Percentiles rank a stretch among this genome's conserved stretches.
These are phyloP conservation scores for Serranus cabrilla DNA, from an alignment of 2,797 vertebrate species.

Conservation along the genomic window DNA sequence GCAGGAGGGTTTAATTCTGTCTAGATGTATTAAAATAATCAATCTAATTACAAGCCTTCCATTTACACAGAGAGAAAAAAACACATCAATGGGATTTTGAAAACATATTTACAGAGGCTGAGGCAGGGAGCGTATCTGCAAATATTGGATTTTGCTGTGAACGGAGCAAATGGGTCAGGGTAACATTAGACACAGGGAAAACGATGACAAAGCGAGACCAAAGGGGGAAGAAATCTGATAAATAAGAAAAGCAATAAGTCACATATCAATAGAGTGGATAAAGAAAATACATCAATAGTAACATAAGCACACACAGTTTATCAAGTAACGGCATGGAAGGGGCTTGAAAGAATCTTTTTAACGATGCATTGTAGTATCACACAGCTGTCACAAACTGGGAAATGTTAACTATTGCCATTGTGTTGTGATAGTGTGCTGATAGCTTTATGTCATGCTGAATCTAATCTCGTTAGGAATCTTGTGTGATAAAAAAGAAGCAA, in stretches of 20 bases:
- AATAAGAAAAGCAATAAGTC: constrained; percentile 73
- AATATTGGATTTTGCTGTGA: constrained; percentile 80
- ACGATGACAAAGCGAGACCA: constrained; percentile 65
- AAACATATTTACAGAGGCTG: constrained; percentile 81
- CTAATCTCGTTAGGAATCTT: constrained; percentile 26
- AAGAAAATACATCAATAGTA: constrained; percentile 49
- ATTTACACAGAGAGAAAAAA: constrained; percentile 67
- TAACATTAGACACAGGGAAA: constrained; percentile 75
- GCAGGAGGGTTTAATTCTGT: constrained; percentile 57
- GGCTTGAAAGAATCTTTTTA: constrained; percentile 27
- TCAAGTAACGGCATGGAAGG: constrained; percentile 23
- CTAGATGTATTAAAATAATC: constrained; percentile 76
- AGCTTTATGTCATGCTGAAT: constrained; percentile 18
- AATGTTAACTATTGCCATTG: constrained; percentile 7
- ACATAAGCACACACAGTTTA: constrained; percentile 25
- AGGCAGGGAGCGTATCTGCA: constrained; percentile 75
- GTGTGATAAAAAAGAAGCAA: background rate
- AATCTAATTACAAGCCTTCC: constrained; percentile 80
- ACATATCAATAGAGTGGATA: constrained; percentile 62
- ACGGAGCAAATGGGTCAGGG: constrained; percentile 78
- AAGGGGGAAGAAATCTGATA: constrained; percentile 52
- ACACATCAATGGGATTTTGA: constrained; percentile 77
- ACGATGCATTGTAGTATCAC: constrained; percentile 15
- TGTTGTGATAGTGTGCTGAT: constrained; percentile 18
- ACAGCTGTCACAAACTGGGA: constrained; percentile 18